A percentile compares a stretch with the other conserved stretches of the same genome.
Evolutionary conservation across 2,888 invertebrate genomes (phyloP).

Genomic region (Platycheirus rosarum): DNA sequence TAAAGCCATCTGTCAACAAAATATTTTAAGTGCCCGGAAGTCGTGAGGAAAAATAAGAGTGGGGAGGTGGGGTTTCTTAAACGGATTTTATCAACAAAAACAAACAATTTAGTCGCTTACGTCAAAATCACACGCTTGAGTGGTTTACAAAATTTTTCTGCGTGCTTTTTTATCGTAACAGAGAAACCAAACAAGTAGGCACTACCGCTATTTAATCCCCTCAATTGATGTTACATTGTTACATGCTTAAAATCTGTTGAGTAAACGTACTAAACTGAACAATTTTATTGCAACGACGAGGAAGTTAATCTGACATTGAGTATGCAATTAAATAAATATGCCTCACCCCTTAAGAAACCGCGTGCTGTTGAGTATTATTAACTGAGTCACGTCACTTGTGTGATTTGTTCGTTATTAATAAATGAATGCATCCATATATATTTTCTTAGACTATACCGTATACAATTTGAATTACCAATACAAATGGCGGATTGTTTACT

Average conservation of each 20-base stretch:
- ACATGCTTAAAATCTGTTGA: too few species aligned
- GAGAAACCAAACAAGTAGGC: not conserved
- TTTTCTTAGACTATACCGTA: too few species aligned
- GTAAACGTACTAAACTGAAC: too few species aligned
- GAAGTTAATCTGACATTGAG: constrained; percentile 38
- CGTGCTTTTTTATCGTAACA: not conserved
- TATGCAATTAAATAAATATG: constrained; percentile 27
- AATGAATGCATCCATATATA: constrained; percentile 4
- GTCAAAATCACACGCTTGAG: not conserved
- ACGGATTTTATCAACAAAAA: not conserved
- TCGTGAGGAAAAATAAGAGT: too few species aligned
- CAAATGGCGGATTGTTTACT: too few species aligned
- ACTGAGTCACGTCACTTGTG: constrained; percentile 39
- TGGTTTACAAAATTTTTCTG: constrained; percentile 8
- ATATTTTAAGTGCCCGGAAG: not conserved
- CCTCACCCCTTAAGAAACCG: constrained; percentile 5
- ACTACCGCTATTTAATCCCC: not conserved
- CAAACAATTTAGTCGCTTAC: not conserved
- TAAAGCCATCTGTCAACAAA: constrained; percentile 3
- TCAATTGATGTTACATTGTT: constrained; percentile 9
- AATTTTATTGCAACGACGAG: not conserved
- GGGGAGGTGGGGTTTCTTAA: too few species aligned
- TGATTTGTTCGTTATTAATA: constrained; percentile 3
- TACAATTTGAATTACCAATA: too few species aligned
- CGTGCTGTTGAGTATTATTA: constrained; percentile 25